Conservation (phyloP, 2,888 invertebrate genomes). For the Nipponacmea schrenckii region DNA sequence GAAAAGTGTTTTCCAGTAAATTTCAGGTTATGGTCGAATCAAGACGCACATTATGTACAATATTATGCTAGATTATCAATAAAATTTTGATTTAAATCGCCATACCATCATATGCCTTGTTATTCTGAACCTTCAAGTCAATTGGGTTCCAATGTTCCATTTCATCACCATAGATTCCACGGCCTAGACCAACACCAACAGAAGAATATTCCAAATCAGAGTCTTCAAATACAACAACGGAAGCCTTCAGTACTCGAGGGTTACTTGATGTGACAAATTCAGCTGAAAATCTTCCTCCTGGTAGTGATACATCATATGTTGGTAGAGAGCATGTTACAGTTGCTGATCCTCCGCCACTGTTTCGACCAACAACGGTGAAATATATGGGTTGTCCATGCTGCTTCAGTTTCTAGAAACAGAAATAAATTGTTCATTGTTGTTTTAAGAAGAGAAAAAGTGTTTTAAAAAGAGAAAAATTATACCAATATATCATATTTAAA, state of each 20-base stretch:
- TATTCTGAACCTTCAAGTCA: slow-evolving; percentile 11
- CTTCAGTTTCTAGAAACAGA: slow-evolving; percentile 20
- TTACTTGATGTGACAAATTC: slow-evolving; percentile 46
- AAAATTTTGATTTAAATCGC: no score
- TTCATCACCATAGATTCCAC: slow-evolving; percentile 22
- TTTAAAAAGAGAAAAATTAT: no score
- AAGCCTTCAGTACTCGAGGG: slow-evolving; percentile 35
- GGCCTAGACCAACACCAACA: slow-evolving; percentile 26
- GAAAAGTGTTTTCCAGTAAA: no score
- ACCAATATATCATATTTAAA: no score
- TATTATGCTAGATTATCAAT: no score
- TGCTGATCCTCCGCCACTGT: slow-evolving; percentile 40
- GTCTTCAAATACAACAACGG: slow-evolving; percentile 44
- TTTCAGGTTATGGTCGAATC: no score
- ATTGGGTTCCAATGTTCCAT: slow-evolving; percentile 11
- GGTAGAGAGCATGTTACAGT: slow-evolving; percentile 40
- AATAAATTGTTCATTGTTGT: no score
- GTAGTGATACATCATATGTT: slow-evolving; percentile 47
- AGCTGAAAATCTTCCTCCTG: slow-evolving; percentile 39
- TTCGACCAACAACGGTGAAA: slow-evolving; percentile 44
- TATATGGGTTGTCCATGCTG: slow-evolving; percentile 41
- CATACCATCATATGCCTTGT: slow-evolving; percentile 20
- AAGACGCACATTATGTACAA: no score
- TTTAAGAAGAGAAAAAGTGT: no score
- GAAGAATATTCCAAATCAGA: slow-evolving; percentile 23